phyloP scores from a whole-genome alignment of 1,140 invertebrate genomes.

The Camponotus floridanus region DNA sequence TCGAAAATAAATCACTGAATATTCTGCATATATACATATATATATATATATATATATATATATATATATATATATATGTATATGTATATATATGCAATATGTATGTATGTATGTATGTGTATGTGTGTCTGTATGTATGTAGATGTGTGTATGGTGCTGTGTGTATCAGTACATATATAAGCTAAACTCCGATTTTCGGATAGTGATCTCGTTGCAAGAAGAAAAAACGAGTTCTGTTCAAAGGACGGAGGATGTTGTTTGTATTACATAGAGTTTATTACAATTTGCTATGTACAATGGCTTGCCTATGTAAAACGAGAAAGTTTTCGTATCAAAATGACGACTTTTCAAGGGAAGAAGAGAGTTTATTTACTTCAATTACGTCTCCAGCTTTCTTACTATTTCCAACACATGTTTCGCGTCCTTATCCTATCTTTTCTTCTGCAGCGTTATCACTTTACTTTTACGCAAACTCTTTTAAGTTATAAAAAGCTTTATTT shows the following conservation, averaged over 20 bases:
- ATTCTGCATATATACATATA: slow-evolving; percentile 57
- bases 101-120: too few relatives aligned
- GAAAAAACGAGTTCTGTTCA: slow-evolving; percentile 19
- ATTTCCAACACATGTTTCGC: slow-evolving; percentile 69
- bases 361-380: slow-evolving; percentile 55
- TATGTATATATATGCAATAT: too few relatives aligned
- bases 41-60: too few relatives aligned
- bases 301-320: slow-evolving; percentile 73
- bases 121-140: too few relatives aligned
- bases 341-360: slow-evolving; percentile 60
- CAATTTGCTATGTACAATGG: slow-evolving; percentile 73
- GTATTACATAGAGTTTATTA: slow-evolving; percentile 75
- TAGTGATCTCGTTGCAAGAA: neutral
- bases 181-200: slow-evolving; percentile 26
- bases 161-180: neutral
- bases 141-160: too few relatives aligned
- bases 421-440: slow-evolving; percentile 28
- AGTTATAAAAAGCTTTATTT: neutral
- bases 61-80: too few relatives aligned
- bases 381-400: slow-evolving; percentile 52
- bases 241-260: slow-evolving; percentile 66
- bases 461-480: neutral
- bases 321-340: slow-evolving; percentile 73
- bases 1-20: slow-evolving; percentile 80
- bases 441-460: neutral